A percentile compares a stretch with the other conserved stretches of the same genome.
These are phyloP conservation scores for Drosophila tripunctata DNA, from an alignment of 2,888 invertebrate species.

Conservation along the genomic window DNA sequence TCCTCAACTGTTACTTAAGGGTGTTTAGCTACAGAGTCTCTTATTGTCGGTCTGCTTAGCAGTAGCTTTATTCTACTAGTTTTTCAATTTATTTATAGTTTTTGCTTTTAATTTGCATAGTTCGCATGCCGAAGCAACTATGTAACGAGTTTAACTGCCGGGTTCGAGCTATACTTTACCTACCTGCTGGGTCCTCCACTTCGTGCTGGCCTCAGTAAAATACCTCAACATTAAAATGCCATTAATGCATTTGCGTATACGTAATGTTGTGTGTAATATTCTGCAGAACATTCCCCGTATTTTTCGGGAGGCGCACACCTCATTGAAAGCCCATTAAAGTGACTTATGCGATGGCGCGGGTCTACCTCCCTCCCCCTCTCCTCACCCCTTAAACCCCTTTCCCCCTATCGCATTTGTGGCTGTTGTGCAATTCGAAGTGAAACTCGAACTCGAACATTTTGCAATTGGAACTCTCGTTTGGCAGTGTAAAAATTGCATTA, in stretches of 20 bases:
- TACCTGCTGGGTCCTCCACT: constrained; percentile 42
- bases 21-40: no score
- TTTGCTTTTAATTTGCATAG: constrained; percentile 65
- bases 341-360: constrained; percentile 65
- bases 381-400: neutral
- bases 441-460: constrained; percentile 17
- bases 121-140: constrained; percentile 37
- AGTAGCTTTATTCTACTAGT: no score
- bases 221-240: constrained; percentile 79
- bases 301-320: constrained; percentile 59
- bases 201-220: constrained; percentile 31
- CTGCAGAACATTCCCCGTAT: neutral
- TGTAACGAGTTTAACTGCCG: neutral
- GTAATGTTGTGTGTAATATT: constrained; percentile 73
- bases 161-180: constrained; percentile 10
- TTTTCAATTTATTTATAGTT: constrained; percentile 66
- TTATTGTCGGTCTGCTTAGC: no score
- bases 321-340: constrained; percentile 79
- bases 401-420: neutral
- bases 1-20: no score
- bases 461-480: constrained; percentile 35
- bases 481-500: constrained; percentile 73
- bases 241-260: constrained; percentile 77
- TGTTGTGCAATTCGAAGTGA: constrained; percentile 30
- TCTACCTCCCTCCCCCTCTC: neutral